These are phyloP conservation scores for Hydriomena furcata DNA, from an alignment of 2,888 invertebrate genomes.

Conservation along the genomic window DNA sequence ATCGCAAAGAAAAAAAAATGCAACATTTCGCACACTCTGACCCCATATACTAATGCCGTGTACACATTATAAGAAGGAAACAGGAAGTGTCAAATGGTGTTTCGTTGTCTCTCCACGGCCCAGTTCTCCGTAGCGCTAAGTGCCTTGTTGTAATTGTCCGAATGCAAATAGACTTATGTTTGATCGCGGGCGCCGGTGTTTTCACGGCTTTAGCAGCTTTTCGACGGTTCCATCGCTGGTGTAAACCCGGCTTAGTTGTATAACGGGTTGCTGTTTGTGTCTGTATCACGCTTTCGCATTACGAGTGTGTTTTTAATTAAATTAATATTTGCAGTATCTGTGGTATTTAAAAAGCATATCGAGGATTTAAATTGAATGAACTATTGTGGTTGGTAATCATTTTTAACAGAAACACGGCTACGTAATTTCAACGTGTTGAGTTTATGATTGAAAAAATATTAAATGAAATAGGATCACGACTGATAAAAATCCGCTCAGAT, in stretches of 20 bases:
- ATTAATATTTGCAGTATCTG: neutral
- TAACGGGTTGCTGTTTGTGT: constrained; percentile 53
- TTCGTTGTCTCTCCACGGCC: constrained; percentile 77
- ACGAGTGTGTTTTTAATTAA: constrained; percentile 22
- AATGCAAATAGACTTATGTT: constrained; percentile 72
- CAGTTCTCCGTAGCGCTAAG: constrained; percentile 76
- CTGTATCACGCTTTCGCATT: constrained; percentile 40
- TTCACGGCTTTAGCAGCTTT: constrained; percentile 41
- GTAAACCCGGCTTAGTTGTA: constrained; percentile 51
- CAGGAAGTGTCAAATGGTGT: constrained; percentile 81
- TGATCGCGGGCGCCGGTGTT: constrained; percentile 52
- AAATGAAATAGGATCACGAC: too few species aligned
- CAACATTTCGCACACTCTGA: constrained; percentile 58
- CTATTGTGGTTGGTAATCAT: too few species aligned
- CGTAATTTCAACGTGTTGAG: too few species aligned
- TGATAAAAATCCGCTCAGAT: too few species aligned
- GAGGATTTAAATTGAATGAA: too few species aligned
- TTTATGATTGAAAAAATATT: too few species aligned
- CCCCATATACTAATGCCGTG: constrained; percentile 44
- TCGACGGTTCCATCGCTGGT: constrained; percentile 48
- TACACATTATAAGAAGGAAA: constrained; percentile 65
- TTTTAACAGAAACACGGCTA: too few species aligned
- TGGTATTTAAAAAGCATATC: too few species aligned
- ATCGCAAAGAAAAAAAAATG: constrained; percentile 30
- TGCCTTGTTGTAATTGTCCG: constrained; percentile 78